phyloP scores from a whole-genome alignment of 2,888 invertebrate species.

The Phytoseiulus persimilis region DNA sequence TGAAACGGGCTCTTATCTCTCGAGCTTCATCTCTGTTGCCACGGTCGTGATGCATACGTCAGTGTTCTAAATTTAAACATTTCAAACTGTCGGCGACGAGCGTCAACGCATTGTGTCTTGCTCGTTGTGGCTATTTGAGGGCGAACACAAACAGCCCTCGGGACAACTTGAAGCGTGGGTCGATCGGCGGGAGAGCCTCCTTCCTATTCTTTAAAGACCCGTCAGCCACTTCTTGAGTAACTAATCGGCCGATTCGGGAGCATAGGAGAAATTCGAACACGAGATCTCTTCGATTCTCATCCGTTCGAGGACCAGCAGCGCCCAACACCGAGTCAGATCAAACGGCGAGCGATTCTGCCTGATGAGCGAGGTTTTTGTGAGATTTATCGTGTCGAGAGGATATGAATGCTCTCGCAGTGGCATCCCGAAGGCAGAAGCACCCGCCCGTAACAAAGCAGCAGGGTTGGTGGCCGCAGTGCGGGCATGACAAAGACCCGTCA shows the following conservation, averaged over 20 bases:
- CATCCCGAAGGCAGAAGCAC: not conserved
- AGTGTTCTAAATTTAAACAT: not conserved
- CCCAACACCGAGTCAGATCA: too few species aligned
- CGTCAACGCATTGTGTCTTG: not conserved
- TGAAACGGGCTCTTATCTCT: not conserved
- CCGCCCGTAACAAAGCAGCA: not conserved
- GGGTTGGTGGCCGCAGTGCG: not conserved
- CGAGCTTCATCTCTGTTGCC: not conserved
- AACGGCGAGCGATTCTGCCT: too few species aligned
- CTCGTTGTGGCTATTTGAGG: not conserved
- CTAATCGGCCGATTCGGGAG: not conserved
- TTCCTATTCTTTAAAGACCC: not conserved
- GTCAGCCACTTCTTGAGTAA: too few species aligned
- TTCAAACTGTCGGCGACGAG: not conserved
- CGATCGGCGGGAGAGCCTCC: not conserved
- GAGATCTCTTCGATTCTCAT: not conserved
- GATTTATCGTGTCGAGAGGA: not conserved
- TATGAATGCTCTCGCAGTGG: not conserved
- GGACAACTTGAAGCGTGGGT: not conserved
- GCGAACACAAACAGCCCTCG: not conserved
- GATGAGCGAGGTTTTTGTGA: not conserved
- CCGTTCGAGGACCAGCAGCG: too few species aligned
- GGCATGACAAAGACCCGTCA: not conserved
- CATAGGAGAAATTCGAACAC: not conserved
- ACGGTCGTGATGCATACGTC: not conserved